phyloP scores from a whole-genome alignment of 2,797 vertebrate species.

The Cirrhinus mrigala region DNA sequence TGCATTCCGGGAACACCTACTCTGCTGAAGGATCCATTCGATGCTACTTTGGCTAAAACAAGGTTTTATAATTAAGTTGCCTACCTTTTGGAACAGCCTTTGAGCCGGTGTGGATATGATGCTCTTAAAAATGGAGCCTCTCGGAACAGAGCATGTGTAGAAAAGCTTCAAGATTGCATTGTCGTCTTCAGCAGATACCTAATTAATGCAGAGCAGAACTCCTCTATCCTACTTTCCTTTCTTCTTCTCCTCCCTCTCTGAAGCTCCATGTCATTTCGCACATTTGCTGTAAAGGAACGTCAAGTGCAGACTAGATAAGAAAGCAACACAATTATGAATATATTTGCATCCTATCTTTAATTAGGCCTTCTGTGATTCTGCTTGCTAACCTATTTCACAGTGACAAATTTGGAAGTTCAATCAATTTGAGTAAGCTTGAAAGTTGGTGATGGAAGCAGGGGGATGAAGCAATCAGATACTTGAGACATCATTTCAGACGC shows the following conservation, averaged over 20 bases:
- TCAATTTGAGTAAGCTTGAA: constrained; percentile 73
- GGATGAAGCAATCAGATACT: constrained; percentile 52
- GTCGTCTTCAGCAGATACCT: constrained; percentile 69
- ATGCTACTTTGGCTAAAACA: not conserved
- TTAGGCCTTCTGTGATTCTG: constrained; percentile 78
- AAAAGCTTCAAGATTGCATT: constrained; percentile 70
- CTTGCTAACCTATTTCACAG: constrained; percentile 76
- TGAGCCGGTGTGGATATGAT: not conserved
- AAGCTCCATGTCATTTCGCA: constrained; percentile 70
- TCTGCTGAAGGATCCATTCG: not conserved
- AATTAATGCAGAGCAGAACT: constrained; percentile 58
- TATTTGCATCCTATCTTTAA: constrained; percentile 81
- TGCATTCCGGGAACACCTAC: not conserved
- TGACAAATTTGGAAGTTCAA: constrained; percentile 79
- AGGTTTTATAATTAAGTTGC: constrained; percentile 1
- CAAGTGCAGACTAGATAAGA: constrained; percentile 78
- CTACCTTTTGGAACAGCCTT: not conserved
- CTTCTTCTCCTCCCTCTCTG: constrained; percentile 44
- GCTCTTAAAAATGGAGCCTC: constrained; percentile 4
- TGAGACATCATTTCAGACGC: constrained; percentile 77
- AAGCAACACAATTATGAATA: constrained; percentile 79
- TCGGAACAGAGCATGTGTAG: constrained; percentile 57
- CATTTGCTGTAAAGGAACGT: constrained; percentile 75
- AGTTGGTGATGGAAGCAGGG: constrained; percentile 63
- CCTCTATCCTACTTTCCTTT: constrained; percentile 18